Percentiles rank a stretch among this genome's conserved stretches.
phyloP scores from a whole-genome alignment of 2,113 vertebrate genomes.

The Corydoras maculifer region DNA sequence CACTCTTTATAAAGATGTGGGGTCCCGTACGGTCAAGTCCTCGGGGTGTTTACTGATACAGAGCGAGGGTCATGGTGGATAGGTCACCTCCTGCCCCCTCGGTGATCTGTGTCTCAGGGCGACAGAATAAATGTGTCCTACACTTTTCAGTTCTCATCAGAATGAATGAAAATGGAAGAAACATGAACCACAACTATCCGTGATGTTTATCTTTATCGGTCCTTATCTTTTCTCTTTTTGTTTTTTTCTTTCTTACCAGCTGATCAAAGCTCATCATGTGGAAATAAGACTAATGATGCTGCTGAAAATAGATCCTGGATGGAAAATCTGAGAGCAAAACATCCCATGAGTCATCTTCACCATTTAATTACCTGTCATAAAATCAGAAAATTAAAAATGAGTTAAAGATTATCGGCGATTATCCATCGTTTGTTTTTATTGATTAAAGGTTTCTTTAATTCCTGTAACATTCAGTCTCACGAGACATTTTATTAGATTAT shows the following conservation, averaged over 20 bases:
- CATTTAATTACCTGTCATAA: not conserved
- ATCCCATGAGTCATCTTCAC: not conserved
- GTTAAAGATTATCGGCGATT: not conserved
- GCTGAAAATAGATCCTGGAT: conserved; percentile 15
- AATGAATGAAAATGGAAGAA: no score
- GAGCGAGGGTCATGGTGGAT: not conserved
- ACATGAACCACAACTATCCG: not conserved
- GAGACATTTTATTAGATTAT: no score
- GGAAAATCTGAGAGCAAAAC: not conserved
- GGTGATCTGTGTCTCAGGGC: not conserved
- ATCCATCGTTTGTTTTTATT: no score
- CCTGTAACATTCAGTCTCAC: no score
- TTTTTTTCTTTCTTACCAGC: not conserved
- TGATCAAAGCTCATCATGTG: conserved; percentile 9
- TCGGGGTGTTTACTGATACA: conserved; percentile 7
- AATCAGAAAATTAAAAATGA: not conserved
- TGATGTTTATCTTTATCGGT: not conserved
- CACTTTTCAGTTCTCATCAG: no score
- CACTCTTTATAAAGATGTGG: not conserved
- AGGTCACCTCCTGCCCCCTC: not conserved
- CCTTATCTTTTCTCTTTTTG: not conserved
- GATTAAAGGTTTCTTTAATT: no score
- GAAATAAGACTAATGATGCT: conserved; percentile 4
- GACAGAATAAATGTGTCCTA: not conserved
- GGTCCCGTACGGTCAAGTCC: not conserved